Percentiles rank a stretch among this genome's conserved stretches.
phyloP scores from a whole-genome alignment of 2,797 vertebrate genomes.

The Gymnothorax javanicus region DNA sequence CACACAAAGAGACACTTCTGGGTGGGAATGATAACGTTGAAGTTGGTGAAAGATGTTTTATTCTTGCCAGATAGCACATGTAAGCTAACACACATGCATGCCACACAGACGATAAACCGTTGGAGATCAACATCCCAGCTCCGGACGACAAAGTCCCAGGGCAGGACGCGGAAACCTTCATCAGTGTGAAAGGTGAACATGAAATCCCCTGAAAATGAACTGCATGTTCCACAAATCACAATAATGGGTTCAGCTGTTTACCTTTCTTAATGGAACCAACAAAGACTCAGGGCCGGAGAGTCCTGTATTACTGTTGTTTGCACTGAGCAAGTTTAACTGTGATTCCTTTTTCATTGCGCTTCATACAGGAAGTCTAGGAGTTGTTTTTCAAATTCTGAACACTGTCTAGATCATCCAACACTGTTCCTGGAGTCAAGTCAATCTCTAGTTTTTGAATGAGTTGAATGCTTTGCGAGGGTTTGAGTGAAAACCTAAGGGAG shows the following conservation, averaged over 20 bases:
- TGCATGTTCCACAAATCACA: background rate
- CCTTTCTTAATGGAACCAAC: background rate
- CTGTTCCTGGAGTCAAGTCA: too few relatives aligned
- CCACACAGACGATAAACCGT: conserved; percentile 27
- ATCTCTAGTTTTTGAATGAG: too few relatives aligned
- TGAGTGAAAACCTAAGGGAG: too few relatives aligned
- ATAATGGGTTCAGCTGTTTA: background rate
- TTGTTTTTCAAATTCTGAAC: background rate
- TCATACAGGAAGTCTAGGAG: background rate
- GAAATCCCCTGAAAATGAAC: background rate
- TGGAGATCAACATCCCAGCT: conserved; percentile 41
- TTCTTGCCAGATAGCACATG: background rate
- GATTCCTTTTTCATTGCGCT: background rate
- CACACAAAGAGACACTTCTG: background rate
- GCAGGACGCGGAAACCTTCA: conserved; percentile 38
- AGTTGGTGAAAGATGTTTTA: background rate
- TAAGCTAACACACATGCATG: background rate
- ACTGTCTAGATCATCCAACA: too few relatives aligned
- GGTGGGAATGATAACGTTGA: background rate
- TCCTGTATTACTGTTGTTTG: background rate
- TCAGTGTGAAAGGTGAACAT: conserved; percentile 65
- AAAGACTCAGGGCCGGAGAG: background rate
- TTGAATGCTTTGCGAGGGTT: too few relatives aligned
- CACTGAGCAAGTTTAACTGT: background rate
- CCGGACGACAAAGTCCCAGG: conserved; percentile 43